Percentiles rank a stretch among this genome's conserved stretches.
Conservation (phyloP, 2,797 vertebrate genomes). For the Cygnus olor region DNA sequence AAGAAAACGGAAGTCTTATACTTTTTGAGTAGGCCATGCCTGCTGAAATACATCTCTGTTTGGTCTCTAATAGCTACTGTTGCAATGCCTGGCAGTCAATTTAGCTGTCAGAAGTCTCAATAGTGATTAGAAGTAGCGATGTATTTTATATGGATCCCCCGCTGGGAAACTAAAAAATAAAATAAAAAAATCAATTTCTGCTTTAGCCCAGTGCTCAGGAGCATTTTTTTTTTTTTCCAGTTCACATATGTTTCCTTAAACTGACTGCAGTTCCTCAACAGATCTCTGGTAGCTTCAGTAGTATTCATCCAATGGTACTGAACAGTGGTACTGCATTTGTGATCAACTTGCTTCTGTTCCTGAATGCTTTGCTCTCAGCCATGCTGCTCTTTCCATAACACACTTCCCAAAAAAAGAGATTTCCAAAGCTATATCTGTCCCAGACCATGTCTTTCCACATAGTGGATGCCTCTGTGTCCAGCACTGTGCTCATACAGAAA, state of each 20-base stretch:
- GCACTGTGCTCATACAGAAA: neutral
- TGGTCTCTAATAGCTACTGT: neutral
- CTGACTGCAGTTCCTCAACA: neutral
- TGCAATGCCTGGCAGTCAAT: neutral
- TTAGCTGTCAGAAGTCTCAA: neutral
- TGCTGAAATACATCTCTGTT: neutral
- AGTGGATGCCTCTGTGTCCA: neutral
- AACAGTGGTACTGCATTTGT: rapidly evolving
- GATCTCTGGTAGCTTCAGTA: neutral
- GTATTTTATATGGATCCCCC: neutral
- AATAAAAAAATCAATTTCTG: neutral
- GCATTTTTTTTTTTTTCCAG: neutral
- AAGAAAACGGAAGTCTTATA: neutral
- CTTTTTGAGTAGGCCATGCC: neutral
- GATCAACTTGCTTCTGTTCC: neutral
- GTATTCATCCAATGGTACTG: neutral
- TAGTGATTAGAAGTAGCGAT: neutral
- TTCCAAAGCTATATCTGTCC: neutral
- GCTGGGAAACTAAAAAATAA: neutral
- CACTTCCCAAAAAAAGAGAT: neutral
- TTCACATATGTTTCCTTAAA: neutral
- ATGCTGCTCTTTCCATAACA: neutral
- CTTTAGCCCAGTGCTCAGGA: neutral
- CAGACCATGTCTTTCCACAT: neutral
- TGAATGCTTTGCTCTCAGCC: neutral